These are phyloP conservation scores for Halictus quadricinctus DNA, from an alignment of 2,888 invertebrate species.

Conservation along the genomic window DNA sequence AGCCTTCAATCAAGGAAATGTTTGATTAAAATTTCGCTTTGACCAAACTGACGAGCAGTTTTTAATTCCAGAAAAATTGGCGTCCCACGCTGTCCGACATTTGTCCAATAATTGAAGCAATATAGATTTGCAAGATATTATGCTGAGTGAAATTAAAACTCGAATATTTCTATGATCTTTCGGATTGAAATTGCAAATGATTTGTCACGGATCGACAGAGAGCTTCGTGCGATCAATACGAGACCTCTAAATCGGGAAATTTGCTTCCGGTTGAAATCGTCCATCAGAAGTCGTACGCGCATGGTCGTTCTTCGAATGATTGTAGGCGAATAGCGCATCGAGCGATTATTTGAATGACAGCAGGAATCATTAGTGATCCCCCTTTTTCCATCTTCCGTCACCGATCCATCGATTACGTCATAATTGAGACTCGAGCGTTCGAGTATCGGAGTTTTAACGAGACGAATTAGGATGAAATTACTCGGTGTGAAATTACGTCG, in stretches of 20 bases:
- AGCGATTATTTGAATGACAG: not conserved
- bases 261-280: conserved; percentile 29
- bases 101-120: not conserved
- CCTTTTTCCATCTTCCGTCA: not conserved
- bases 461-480: not conserved
- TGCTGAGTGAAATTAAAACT: not conserved
- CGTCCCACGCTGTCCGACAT: not conserved
- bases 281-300: conserved; percentile 23
- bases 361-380: not conserved
- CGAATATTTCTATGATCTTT: not conserved
- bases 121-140: not conserved
- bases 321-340: not conserved
- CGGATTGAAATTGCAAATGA: not conserved
- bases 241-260: conserved; percentile 13
- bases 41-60: not conserved
- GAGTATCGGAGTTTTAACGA: not conserved
- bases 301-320: not conserved
- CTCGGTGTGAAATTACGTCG: not conserved
- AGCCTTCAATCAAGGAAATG: not conserved
- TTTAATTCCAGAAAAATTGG: not conserved
- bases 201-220: conserved; percentile 4
- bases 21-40: not conserved
- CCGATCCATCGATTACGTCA: not conserved
- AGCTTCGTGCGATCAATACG: not conserved
- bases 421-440: not conserved